Conservation (phyloP, 1,140 invertebrate species). For the Sitophilus oryzae region DNA sequence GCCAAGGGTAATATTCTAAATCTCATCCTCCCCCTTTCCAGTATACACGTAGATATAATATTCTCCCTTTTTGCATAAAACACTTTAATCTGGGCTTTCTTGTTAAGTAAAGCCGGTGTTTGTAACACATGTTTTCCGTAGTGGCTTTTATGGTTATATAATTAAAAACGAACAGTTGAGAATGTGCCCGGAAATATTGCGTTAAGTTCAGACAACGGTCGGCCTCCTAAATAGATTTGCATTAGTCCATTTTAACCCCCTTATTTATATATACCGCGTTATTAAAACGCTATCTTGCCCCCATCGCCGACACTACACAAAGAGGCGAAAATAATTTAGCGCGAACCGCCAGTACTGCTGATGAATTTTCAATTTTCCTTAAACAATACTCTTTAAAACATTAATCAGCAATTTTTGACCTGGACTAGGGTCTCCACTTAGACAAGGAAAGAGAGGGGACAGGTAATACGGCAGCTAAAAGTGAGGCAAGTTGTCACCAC, state of each 20-base stretch:
- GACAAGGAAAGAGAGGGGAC: no score
- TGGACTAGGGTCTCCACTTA: no score
- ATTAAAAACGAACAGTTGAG: constrained; percentile 27
- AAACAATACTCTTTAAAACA: no score
- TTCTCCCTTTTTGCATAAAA: constrained; percentile 24
- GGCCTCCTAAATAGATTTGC: constrained; percentile 22
- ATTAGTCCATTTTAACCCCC: constrained; percentile 21
- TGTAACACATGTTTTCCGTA: constrained; percentile 24
- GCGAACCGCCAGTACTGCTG: no score
- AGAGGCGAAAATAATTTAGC: no score
- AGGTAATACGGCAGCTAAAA: no score
- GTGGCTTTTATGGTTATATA: constrained; percentile 23
- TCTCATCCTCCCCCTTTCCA: no score
- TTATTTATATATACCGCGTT: constrained; percentile 23
- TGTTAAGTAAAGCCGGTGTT: constrained; percentile 23
- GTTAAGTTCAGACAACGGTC: constrained; percentile 20
- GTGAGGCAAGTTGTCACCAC: no score
- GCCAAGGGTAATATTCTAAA: no score
- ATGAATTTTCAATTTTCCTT: no score
- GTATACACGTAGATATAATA: constrained; percentile 12
- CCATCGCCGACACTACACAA: no score
- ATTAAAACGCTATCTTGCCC: constrained; percentile 24
- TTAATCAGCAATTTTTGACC: no score
- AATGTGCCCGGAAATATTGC: constrained; percentile 23
- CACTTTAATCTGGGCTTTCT: constrained; percentile 20